Evolutionary conservation across 2,113 vertebrate genomes (phyloP).

Genomic region (Calypte anna): DNA sequence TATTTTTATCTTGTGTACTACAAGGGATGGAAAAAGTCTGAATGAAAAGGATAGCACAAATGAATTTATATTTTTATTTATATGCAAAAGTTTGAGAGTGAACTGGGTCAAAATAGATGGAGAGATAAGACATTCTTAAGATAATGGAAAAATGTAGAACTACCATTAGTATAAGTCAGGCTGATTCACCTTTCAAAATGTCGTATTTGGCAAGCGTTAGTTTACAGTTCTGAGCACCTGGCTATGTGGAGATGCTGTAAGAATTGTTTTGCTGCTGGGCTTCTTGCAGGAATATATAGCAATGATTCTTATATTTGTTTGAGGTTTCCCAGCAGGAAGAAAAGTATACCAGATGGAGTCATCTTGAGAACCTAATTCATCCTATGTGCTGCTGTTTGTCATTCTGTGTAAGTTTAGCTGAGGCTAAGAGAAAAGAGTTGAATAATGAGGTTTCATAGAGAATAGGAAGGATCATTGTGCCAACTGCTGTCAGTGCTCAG

Average conservation of each 20-base stretch:
- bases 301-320: not conserved
- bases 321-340: not conserved
- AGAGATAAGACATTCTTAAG: not conserved
- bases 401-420: conserved; percentile 14
- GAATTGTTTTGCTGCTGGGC: conserved; percentile 19
- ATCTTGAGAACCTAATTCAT: not conserved
- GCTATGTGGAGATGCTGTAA: not conserved
- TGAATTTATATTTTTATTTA: not conserved
- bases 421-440: not conserved
- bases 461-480: not conserved
- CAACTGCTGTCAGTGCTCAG: not conserved
- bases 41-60: not conserved
- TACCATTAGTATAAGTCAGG: not conserved
- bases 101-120: not conserved
- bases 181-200: not conserved
- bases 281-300: not conserved
- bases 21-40: not conserved
- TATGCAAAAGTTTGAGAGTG: not conserved
- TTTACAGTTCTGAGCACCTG: not conserved
- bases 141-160: not conserved
- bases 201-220: not conserved
- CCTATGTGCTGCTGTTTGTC: not conserved
- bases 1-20: not conserved
- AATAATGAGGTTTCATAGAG: not conserved
- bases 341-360: not conserved